Conservation (phyloP, 2,888 invertebrate species). For the Colostygia pectinataria region DNA sequence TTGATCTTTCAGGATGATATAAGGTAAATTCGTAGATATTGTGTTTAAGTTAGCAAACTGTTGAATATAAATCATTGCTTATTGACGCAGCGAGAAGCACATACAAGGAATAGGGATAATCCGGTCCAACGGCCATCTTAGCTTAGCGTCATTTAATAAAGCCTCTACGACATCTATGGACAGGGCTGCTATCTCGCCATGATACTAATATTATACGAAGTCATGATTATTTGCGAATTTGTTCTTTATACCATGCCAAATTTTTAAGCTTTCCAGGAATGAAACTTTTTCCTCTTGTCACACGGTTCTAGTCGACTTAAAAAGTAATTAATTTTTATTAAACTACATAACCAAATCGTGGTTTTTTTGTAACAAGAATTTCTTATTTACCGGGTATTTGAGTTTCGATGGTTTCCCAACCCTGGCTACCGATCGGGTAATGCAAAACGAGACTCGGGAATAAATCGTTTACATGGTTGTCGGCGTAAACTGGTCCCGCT, state of each 20-base stretch:
- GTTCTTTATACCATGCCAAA: too few relatives aligned
- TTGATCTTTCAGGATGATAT: conserved; percentile 11
- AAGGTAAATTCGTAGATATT: conserved; percentile 9
- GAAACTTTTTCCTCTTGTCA: too few relatives aligned
- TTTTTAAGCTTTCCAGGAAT: too few relatives aligned
- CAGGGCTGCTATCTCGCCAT: conserved; percentile 55
- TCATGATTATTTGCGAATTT: too few relatives aligned
- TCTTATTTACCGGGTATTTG: conserved; percentile 10
- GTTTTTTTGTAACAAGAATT: conserved; percentile 12
- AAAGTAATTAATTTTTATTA: too few relatives aligned
- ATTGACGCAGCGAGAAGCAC: conserved; percentile 69
- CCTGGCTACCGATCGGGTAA: conserved; percentile 78
- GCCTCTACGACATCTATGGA: conserved; percentile 72
- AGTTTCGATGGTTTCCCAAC: conserved; percentile 51
- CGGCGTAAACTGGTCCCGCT: conserved; percentile 80
- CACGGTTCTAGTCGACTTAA: too few relatives aligned
- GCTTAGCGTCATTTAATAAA: conserved; percentile 75
- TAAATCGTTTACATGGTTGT: conserved; percentile 83
- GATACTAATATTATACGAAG: conserved; percentile 11
- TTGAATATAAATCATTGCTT: conserved; percentile 59
- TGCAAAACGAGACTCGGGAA: conserved; percentile 79
- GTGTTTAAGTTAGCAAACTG: conserved; percentile 27
- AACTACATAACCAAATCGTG: neutral
- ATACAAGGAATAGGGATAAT: conserved; percentile 72
- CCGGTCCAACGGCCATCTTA: conserved; percentile 79